Conservation (phyloP, 2,888 invertebrate genomes). For the Eilema depressum region DNA sequence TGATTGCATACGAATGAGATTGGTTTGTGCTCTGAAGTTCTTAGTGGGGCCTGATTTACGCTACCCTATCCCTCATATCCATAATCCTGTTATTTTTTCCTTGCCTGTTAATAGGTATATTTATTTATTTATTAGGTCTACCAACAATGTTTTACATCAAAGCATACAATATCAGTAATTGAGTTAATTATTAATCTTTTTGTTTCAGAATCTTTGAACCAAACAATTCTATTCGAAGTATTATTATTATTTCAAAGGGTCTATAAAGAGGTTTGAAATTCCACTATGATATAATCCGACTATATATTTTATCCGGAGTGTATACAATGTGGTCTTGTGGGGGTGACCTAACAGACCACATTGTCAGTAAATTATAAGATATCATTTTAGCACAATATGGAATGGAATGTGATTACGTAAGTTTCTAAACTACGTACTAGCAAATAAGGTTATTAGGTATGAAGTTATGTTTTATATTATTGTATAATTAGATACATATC, state of each 20-base stretch:
- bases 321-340: not conserved
- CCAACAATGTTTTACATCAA: too few species aligned
- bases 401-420: not conserved
- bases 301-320: not conserved
- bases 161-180: too few species aligned
- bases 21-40: too few species aligned
- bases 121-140: too few species aligned
- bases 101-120: not conserved
- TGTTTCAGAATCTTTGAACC: not conserved
- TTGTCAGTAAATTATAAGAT: not conserved
- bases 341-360: not conserved
- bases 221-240: not conserved
- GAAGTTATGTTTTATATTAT: not conserved
- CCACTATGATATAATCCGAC: not conserved
- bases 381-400: not conserved
- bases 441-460: not conserved
- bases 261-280: conserved; percentile 1
- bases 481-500: too few species aligned
- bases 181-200: not conserved
- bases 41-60: too few species aligned
- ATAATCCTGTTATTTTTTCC: too few species aligned
- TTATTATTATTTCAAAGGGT: not conserved
- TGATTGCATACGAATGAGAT: too few species aligned
- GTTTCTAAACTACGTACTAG: not conserved
- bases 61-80: too few species aligned